A percentile compares a stretch with the other conserved stretches of the same genome.
These are phyloP conservation scores for Morphnarchus princeps DNA, from an alignment of 2,113 vertebrate species.

Conservation along the genomic window DNA sequence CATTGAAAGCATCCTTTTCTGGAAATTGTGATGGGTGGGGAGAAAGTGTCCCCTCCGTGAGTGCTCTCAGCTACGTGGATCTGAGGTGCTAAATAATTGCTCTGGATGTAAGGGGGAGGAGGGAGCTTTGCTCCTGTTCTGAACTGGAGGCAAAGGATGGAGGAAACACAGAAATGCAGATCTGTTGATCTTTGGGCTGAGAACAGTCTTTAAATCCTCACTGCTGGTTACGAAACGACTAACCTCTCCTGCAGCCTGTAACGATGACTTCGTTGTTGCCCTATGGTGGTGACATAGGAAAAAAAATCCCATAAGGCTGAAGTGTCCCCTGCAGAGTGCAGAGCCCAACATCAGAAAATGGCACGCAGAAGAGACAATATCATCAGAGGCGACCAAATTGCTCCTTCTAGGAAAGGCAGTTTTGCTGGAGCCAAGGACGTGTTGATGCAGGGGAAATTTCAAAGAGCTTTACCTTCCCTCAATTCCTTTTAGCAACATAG, in stretches of 20 bases:
- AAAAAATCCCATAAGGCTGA: not conserved
- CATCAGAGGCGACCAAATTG: not conserved
- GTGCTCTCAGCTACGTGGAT: not conserved
- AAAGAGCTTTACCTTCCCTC: not conserved
- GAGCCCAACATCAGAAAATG: not conserved
- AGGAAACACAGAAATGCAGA: not conserved
- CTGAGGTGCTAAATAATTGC: not conserved
- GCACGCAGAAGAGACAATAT: too few species aligned
- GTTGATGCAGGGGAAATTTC: not conserved
- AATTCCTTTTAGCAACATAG: not conserved
- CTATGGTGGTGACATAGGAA: not conserved
- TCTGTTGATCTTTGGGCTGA: not conserved
- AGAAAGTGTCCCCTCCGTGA: not conserved
- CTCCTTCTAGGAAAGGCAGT: not conserved
- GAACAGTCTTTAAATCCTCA: not conserved
- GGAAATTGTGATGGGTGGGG: not conserved
- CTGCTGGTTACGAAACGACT: not conserved
- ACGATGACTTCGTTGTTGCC: not conserved
- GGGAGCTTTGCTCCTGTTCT: not conserved
- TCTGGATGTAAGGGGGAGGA: not conserved
- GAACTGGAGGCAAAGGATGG: not conserved
- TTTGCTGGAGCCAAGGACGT: not conserved
- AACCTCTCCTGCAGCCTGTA: not conserved
- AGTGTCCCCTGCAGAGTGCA: not conserved
- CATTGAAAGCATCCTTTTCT: not conserved